Evolutionary conservation across 2,113 vertebrate genomes (phyloP).

Genomic region (Nycticorax nycticorax): DNA sequence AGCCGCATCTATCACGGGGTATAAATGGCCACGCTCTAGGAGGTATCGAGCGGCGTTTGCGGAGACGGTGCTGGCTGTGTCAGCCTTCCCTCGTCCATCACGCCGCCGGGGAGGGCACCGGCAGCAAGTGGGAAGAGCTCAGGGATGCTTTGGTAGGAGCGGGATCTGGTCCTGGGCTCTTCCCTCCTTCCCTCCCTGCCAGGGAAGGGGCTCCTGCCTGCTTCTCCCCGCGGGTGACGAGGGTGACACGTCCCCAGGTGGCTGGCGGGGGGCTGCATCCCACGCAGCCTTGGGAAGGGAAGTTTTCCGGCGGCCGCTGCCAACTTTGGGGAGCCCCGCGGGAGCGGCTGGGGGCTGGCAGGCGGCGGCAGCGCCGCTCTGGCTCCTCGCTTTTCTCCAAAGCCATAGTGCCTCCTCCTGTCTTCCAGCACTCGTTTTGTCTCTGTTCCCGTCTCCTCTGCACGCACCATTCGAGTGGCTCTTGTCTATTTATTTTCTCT

Average conservation of each 20-base stretch:
- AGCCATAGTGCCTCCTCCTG: neutral
- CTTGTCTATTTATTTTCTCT: conserved; percentile 52
- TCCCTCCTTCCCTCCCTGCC: neutral
- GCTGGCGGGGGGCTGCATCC: rapidly evolving
- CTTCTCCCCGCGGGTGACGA: neutral
- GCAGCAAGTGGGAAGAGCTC: neutral
- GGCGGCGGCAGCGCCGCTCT: neutral
- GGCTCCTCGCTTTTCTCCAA: neutral
- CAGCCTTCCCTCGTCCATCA: conserved; percentile 5
- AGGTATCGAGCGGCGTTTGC: neutral
- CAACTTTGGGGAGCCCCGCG: rapidly evolving
- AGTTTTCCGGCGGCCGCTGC: neutral
- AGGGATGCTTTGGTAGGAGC: neutral
- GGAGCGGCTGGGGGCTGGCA: neutral
- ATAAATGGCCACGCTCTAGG: neutral
- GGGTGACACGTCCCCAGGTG: rapidly evolving
- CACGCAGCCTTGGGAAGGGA: rapidly evolving
- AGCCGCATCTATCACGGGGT: conserved; percentile 18
- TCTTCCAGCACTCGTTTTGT: conserved; percentile 15
- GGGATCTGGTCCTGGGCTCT: neutral
- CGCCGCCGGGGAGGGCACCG: neutral
- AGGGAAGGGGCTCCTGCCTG: too few relatives aligned
- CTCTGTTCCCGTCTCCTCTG: neutral
- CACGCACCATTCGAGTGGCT: conserved; percentile 40
- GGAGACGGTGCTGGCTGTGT: neutral